Percentiles rank a stretch among this genome's conserved stretches.
phyloP scores from a whole-genome alignment of 2,797 vertebrate genomes.

The Sebastes jordani region DNA sequence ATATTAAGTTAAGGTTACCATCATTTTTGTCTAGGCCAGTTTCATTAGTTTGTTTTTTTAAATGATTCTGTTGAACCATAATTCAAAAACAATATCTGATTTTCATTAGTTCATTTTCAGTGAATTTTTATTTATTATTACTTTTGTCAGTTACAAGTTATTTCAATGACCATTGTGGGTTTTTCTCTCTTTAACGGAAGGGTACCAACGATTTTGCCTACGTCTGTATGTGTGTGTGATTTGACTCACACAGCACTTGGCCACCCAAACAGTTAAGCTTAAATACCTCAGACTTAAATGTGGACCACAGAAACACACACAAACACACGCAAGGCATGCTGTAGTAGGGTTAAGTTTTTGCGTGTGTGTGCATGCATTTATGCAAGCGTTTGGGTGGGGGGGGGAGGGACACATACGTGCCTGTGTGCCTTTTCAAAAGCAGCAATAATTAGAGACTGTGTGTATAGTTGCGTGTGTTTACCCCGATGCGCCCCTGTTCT shows the following conservation, averaged over 20 bases:
- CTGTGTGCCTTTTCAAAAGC: constrained; percentile 40
- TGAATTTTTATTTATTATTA: no score
- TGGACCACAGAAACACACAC: constrained; percentile 3
- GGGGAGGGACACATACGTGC: not conserved
- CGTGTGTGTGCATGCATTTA: constrained; percentile 11
- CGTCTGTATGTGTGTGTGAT: not conserved
- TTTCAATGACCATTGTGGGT: no score
- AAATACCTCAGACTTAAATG: constrained; percentile 26
- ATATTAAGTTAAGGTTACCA: no score
- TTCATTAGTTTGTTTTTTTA: no score
- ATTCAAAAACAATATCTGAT: no score
- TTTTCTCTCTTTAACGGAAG: no score
- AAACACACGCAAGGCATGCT: not conserved
- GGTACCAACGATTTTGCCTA: no score
- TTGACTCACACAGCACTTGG: not conserved
- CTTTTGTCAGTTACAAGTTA: no score
- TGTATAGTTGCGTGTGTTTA: constrained; percentile 45
- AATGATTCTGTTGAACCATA: no score
- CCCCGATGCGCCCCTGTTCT: constrained; percentile 29
- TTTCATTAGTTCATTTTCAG: no score
- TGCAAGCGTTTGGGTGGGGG: not conserved
- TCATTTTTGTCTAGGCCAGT: no score
- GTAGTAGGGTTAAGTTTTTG: not conserved
- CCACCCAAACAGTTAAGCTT: constrained; percentile 29
- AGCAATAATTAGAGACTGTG: constrained; percentile 65